phyloP scores from a whole-genome alignment of 1,140 invertebrate species.

The Belonocnema kinseyi region DNA sequence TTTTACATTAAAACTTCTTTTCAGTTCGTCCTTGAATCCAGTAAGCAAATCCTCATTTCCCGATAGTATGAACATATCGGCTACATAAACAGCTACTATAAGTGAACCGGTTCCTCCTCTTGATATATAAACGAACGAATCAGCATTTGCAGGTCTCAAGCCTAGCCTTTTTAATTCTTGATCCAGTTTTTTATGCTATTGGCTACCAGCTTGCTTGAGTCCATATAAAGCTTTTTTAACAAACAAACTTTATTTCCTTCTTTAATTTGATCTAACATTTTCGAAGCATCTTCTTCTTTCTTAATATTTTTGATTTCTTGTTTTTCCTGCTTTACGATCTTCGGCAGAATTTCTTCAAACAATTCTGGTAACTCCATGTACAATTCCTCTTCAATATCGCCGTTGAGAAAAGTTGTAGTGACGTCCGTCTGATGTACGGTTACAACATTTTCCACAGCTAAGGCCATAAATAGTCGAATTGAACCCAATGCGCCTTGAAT shows the following conservation, averaged over 20 bases:
- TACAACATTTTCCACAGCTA: too few species aligned
- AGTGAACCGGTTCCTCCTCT: not conserved
- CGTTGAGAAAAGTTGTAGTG: conserved; percentile 16
- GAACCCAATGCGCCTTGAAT: too few species aligned
- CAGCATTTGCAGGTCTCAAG: not conserved
- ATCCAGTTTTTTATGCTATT: not conserved
- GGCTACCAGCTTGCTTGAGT: not conserved
- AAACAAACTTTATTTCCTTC: not conserved
- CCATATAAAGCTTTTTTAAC: conserved; percentile 2
- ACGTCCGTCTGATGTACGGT: too few species aligned
- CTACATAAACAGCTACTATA: not conserved
- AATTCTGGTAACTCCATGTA: conserved; percentile 10
- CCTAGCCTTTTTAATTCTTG: not conserved
- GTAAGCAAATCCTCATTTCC: not conserved
- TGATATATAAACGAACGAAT: not conserved
- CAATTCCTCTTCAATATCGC: not conserved
- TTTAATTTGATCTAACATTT: too few species aligned
- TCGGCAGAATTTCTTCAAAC: too few species aligned
- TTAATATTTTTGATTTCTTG: too few species aligned
- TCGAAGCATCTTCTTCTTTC: too few species aligned
- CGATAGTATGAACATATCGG: not conserved
- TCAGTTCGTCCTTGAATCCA: not conserved
- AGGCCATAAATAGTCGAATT: too few species aligned
- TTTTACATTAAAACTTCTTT: conserved; percentile 17
- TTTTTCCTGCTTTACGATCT: too few species aligned